phyloP scores from a whole-genome alignment of 2,888 invertebrate species.

The Phaedon cochleariae region DNA sequence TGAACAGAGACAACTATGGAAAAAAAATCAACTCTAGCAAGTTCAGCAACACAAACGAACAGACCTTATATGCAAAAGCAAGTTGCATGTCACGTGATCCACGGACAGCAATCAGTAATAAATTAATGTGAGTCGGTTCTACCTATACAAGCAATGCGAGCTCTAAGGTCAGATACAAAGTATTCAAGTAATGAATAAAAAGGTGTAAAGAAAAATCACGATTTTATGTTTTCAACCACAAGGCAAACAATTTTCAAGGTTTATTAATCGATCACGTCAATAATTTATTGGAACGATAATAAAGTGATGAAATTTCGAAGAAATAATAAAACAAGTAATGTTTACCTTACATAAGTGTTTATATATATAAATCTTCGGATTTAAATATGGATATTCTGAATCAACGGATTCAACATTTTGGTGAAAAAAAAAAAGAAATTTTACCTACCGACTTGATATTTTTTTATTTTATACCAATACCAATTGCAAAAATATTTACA shows the following conservation, averaged over 20 bases:
- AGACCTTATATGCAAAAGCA: no score
- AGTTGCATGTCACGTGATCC: neutral
- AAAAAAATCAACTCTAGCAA: no score
- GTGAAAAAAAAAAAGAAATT: no score
- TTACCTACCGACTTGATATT: no score
- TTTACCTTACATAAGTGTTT: neutral
- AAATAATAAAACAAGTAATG: neutral
- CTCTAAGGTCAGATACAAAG: neutral
- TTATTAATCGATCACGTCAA: constrained; percentile 1
- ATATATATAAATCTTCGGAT: no score
- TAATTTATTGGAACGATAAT: neutral
- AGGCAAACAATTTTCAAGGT: neutral
- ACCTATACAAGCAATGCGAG: neutral
- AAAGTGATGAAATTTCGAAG: neutral
- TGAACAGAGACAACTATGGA: no score
- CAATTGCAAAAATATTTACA: no score
- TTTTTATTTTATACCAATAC: no score
- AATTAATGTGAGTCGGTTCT: neutral
- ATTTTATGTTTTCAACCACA: neutral
- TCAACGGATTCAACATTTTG: no score
- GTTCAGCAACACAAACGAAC: no score
- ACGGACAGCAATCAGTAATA: neutral
- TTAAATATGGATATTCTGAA: no score
- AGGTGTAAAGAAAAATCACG: neutral
- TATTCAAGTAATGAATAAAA: neutral